Evolutionary conservation across 2,113 vertebrate species (phyloP), one percentile per base, ranked within the genome.

Genomic region (Micronycteris hirsuta): DNA sequence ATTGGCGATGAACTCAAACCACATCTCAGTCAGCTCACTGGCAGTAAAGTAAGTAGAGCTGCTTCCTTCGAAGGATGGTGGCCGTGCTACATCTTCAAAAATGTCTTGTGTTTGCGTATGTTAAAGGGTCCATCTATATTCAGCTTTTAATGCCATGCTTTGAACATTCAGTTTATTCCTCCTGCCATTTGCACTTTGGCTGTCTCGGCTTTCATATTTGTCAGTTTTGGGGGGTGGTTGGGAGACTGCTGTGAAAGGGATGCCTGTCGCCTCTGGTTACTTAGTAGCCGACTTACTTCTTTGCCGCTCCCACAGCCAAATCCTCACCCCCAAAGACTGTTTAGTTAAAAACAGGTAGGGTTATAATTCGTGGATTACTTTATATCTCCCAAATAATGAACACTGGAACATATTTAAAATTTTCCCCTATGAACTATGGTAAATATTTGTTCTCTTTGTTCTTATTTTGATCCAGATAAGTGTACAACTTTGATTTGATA

Each of bases 1-100:
- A 99, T 99, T 74, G 99, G 99, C 63, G 99, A 99, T 97, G 99
- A 99, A 82, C 99, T 99, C 67, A 99, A 99, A 98, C 99, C 99
- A 0, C 99, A 99, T 97, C 99, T 99, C 97, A 99, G 98, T 98
- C 99, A 99, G 93, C 99, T 99, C 97, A 99, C 99, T 96, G 99
- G 99, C 98, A 99, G 99, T 98, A 99, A 99, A 99, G 99, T 99
- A 98, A 98, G 98, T 97, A n/a, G 7, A 43, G 41, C 7, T 38
- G 14, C 63, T 56, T 65, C 20, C 5, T 24, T 43, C 68, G 52
- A 10, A 13, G 63, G 86, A 14, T 83, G 89, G 67, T 93, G 56
- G 73, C 2, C 5, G 0, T 33, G 20, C 33, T 26, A 9, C 41
- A 7, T 58, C 56, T 86, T 86, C 52, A 76, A 41, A 61, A 24